These are phyloP conservation scores for Petroica traversi DNA, from an alignment of 2,113 vertebrate species.

Conservation along the genomic window DNA sequence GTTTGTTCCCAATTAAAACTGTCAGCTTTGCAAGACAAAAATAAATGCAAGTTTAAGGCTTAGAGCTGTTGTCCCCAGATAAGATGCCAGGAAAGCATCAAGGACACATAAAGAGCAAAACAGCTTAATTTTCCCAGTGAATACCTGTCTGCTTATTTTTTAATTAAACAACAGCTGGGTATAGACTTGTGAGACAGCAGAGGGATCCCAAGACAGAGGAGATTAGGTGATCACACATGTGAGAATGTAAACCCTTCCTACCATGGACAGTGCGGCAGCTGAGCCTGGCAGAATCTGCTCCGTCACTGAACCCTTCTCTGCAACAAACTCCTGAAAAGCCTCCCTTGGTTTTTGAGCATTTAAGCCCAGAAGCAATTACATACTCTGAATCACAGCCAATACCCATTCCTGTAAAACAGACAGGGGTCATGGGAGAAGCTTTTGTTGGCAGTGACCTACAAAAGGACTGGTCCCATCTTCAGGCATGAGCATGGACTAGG, in stretches of 20 bases:
- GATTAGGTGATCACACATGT: background rate
- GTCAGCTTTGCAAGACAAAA: background rate
- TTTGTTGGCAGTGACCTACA: background rate
- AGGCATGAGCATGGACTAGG: background rate
- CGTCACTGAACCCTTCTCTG: fast-evolving
- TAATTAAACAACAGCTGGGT: conserved; percentile 12
- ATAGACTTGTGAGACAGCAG: background rate
- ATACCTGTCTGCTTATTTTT: conserved; percentile 15
- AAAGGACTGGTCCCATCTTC: background rate
- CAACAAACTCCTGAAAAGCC: background rate
- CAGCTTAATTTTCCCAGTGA: background rate
- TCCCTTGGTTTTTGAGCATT: background rate
- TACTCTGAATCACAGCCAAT: background rate
- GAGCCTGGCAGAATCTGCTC: background rate
- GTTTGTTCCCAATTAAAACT: background rate
- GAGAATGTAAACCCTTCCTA: background rate
- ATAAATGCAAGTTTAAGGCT: background rate
- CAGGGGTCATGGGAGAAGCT: background rate
- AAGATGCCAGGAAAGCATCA: background rate
- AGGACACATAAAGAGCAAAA: background rate
- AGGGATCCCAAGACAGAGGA: background rate
- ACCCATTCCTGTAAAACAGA: background rate
- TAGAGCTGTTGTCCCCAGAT: background rate
- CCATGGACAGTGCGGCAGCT: fast-evolving
- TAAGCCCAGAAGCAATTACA: background rate